These are phyloP conservation scores for Antechinus stuartii DNA, from an alignment of 2,113 vertebrate genomes.

Conservation along the genomic window DNA sequence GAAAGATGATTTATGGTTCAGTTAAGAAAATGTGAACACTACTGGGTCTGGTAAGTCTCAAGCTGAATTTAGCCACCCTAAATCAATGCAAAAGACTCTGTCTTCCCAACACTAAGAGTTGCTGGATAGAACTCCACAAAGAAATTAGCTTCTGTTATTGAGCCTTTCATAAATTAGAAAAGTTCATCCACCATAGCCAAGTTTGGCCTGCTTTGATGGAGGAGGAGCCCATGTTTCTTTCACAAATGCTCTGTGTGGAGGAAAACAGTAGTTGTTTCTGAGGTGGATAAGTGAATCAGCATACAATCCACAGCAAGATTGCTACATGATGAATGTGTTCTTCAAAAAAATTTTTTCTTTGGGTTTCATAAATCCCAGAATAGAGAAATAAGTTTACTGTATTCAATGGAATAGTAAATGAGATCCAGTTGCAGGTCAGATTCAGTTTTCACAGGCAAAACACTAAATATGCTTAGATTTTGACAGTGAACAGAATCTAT, in stretches of 20 bases:
- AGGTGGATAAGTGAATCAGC: slow-evolving; percentile 26
- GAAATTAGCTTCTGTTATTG: slow-evolving; percentile 75
- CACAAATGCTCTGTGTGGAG: neutral
- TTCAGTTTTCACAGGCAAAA: slow-evolving; percentile 21
- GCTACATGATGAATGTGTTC: slow-evolving; percentile 2
- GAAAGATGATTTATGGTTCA: slow-evolving; percentile 93
- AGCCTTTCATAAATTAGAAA: slow-evolving; percentile 84
- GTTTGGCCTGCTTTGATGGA: slow-evolving; percentile 29
- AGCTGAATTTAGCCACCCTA: slow-evolving; percentile 79
- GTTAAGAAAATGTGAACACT: slow-evolving; percentile 89
- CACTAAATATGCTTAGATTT: slow-evolving; percentile 23
- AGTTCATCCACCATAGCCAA: slow-evolving; percentile 64
- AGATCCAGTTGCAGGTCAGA: slow-evolving; percentile 39
- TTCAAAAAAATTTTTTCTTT: slow-evolving; percentile 41
- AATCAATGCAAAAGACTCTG: slow-evolving; percentile 76
- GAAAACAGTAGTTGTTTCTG: slow-evolving; percentile 40
- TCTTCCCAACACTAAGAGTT: slow-evolving; percentile 53
- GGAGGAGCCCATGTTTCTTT: slow-evolving; percentile 51
- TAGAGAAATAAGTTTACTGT: slow-evolving; percentile 5
- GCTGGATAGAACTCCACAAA: slow-evolving; percentile 42
- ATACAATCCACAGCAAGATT: slow-evolving; percentile 26
- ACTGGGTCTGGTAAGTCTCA: slow-evolving; percentile 86
- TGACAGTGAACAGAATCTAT: neutral
- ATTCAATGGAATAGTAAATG: slow-evolving; percentile 33
- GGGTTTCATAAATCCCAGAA: slow-evolving; percentile 23